phyloP scores from a whole-genome alignment of 1,140 invertebrate species.

The Lordiphosa mommai region DNA sequence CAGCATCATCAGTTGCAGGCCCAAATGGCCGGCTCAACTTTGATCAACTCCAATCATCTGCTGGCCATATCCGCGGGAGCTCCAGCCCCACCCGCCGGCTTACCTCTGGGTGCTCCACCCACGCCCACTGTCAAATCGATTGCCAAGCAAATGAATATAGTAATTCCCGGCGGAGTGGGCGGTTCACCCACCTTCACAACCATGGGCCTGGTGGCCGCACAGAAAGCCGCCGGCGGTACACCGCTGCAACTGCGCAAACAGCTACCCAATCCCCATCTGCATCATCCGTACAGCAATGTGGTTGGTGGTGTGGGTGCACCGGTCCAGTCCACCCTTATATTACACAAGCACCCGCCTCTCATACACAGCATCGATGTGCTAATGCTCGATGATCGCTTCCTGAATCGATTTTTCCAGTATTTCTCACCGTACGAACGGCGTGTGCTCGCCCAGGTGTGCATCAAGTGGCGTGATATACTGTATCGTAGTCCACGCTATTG shows the following conservation, averaged over 20 bases:
- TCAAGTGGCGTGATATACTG: constrained; percentile 91
- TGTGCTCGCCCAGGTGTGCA: constrained; percentile 89
- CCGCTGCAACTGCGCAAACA: constrained; percentile 72
- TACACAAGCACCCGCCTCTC: constrained; percentile 79
- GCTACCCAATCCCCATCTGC: constrained; percentile 75
- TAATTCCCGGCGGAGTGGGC: constrained; percentile 51
- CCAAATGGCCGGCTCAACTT: constrained; percentile 59
- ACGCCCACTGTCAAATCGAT: constrained; percentile 74
- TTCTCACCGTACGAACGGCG: constrained; percentile 90
- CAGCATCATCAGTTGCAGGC: constrained; percentile 61
- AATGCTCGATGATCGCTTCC: constrained; percentile 90
- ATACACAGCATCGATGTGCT: constrained; percentile 87
- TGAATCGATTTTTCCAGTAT: constrained; percentile 91
- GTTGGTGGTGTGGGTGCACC: constrained; percentile 32
- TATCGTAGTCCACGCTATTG: constrained; percentile 92
- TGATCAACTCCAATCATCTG: constrained; percentile 72
- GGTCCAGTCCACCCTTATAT: constrained; percentile 58
- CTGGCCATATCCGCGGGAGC: constrained; percentile 32
- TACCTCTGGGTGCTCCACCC: constrained; percentile 69
- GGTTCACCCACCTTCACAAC: constrained; percentile 69
- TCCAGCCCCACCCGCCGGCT: constrained; percentile 42
- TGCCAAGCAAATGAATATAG: constrained; percentile 78
- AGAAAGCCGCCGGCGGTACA: constrained; percentile 50
- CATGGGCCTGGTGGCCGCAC: constrained; percentile 72
- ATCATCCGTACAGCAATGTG: constrained; percentile 63